A percentile compares a stretch with the other conserved stretches of the same genome.
Conservation (phyloP, 2,797 vertebrate species). For the Bradypus variegatus region DNA sequence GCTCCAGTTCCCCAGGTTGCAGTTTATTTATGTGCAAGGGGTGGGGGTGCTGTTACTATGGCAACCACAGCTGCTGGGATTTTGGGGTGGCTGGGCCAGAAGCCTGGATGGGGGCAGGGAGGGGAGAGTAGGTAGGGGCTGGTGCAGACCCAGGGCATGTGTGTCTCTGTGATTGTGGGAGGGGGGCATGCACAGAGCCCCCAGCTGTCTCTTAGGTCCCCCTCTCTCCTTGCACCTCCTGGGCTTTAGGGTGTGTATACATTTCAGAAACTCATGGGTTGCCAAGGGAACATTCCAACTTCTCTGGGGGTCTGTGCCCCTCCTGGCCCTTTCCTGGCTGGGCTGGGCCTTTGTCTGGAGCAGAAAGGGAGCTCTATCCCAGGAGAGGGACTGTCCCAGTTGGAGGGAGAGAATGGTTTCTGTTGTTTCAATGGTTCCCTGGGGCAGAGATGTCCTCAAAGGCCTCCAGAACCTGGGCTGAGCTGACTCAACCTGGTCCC, state of each 20-base stretch:
- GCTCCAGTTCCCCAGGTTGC: slow-evolving; percentile 52
- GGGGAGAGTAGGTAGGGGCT: not conserved
- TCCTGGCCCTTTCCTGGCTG: not conserved
- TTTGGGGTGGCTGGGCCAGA: slow-evolving; percentile 8
- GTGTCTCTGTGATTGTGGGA: not conserved
- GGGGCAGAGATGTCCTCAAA: not conserved
- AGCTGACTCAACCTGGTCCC: not conserved
- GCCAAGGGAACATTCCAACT: not conserved
- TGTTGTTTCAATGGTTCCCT: not conserved
- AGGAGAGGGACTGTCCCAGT: not conserved
- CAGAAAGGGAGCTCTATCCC: not conserved
- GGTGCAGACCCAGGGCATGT: not conserved
- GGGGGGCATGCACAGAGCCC: not conserved
- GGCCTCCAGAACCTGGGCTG: not conserved
- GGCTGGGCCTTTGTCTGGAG: not conserved
- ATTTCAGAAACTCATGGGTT: not conserved
- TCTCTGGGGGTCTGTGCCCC: not conserved
- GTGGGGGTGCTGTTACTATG: slow-evolving; percentile 41
- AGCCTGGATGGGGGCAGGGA: not conserved
- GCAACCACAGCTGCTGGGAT: slow-evolving; percentile 53
- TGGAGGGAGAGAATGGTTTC: not conserved
- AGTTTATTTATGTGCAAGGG: slow-evolving; percentile 54
- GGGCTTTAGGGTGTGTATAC: not conserved
- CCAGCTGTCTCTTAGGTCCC: not conserved
- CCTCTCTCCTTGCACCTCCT: not conserved